A percentile compares a stretch with the other conserved stretches of the same genome.
Evolutionary conservation across 2,888 invertebrate genomes (phyloP).

Genomic region (Ferrisia virgata): DNA sequence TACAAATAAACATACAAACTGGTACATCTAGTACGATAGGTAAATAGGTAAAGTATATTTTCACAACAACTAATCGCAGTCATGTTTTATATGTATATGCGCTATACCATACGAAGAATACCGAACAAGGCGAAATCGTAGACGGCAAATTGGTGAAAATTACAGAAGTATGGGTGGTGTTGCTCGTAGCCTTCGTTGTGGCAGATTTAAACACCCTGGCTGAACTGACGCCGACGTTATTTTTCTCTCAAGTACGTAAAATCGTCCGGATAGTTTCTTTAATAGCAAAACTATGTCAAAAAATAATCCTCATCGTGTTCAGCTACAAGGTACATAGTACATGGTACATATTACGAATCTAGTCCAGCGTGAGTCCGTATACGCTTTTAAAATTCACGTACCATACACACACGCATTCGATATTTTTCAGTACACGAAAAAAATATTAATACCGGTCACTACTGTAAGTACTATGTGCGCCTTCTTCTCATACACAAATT

Average conservation of each 20-base stretch:
- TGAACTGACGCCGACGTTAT: background rate
- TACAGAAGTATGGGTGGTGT: background rate
- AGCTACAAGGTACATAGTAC: background rate
- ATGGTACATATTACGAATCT: too few relatives aligned
- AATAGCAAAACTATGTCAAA: background rate
- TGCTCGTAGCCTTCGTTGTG: background rate
- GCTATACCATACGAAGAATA: background rate
- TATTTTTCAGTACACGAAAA: conserved; percentile 17
- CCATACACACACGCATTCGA: background rate
- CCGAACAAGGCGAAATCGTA: background rate
- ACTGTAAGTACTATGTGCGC: background rate
- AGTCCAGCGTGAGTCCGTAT: background rate
- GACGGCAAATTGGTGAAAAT: background rate
- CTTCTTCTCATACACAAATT: background rate
- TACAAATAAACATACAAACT: too few relatives aligned
- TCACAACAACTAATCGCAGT: background rate
- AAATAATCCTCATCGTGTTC: background rate
- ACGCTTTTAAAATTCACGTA: conserved; percentile 8
- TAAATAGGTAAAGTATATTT: background rate
- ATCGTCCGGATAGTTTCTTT: background rate
- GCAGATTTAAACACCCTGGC: background rate
- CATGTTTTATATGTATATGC: background rate
- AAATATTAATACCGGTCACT: conserved; percentile 1
- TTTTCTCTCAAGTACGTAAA: conserved; percentile 30
- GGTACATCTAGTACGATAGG: too few relatives aligned